Evolutionary conservation across 2,888 invertebrate species (phyloP), one percentile per base, ranked within the genome.

Genomic region (Holacanthella duospinosa): DNA sequence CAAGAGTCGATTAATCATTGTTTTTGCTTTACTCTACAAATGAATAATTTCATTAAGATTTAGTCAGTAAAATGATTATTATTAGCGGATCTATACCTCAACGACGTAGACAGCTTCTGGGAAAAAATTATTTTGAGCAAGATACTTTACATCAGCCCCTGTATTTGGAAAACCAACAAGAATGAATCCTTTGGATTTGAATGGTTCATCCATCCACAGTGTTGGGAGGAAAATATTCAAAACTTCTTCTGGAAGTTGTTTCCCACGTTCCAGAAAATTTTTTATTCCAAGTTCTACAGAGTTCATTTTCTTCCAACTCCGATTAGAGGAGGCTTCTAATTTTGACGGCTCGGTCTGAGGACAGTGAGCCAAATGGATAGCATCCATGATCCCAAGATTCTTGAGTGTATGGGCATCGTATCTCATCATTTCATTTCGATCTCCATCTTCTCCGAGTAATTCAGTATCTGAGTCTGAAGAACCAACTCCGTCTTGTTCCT

Each of bases 141-240:
- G 82, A 44, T 80, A 78, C 67, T 82, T 79, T 2, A 82, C 74
- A 74, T 85, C 85, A 58, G 77, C 75, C 4, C 79, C 75, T 64
- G 81, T 75, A 74, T 79, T 82, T 9, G 86, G 86, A 76, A 83
- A 85, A 60, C 82, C 83, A 74, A 85, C 84, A 44, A 86, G 74
- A 48, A 85, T 77, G 74, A 85, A 78, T 3, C 85, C 84, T 24
- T 75, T 76, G 2, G 74, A 72, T 25, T 75, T 75, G 73, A 78
- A 80, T 0, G 84, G 82, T 59, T 79, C 75, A 59, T 80, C 74
- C 72, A 80, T 81, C 84, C 84, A 85, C 29, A 82, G 76, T 29
- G 76, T 77, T 28, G 75, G 75, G 29, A 83, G 71, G 43, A 82
- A 69, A 69, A 78, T 78, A 63, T 78, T 77, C 70, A 82, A 74